Evolutionary conservation across 2,797 vertebrate species (phyloP), one percentile per base, ranked within the genome.

Genomic region (Gymnothorax javanicus): DNA sequence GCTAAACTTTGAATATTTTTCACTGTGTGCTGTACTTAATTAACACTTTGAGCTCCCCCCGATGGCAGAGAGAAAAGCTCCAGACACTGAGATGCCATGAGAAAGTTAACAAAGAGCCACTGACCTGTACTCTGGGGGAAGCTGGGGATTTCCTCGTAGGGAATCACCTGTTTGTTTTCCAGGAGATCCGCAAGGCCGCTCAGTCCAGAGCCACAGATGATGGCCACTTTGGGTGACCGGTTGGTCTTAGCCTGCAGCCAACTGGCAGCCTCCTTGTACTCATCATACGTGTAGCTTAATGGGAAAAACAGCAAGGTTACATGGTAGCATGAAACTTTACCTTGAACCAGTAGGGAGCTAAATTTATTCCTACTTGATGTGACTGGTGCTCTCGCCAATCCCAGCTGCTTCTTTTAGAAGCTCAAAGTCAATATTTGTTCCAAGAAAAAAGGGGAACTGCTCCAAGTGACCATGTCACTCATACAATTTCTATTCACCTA

Each of bases 131-230:
- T 96, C 57, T 84, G 88, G 58, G 95, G 96, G 89, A 96, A 96
- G 75, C 0, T 75, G 12, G 95, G 96, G 87, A 97, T 96, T 1
- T 94, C 67, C 52, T 90, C 2, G 81, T 96, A 97, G 0, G 87
- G 71, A 86, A 96, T 92, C 0, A 0, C 67, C 0, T 0, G 86
- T 85, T 86, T 94, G 89, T 96, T 89, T 0, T 86, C 87, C 88
- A 96, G 87, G 84, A 94, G 89, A 23, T 96, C 92, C 23, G 94
- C 95, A 86, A 97, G 89, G 6, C 93, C 90, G 0, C 95, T 95
- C 1, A 97, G 93, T 7, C 96, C 96, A 11, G 96, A 96, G 3
- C 96, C 96, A 90, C 96, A 97, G 91, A 97, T 96, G 83, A 97
- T 95, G 81, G 95, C 96, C 62, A 96, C 91, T 86, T 92, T 94